phyloP scores from a whole-genome alignment of 1,140 invertebrate species.

The Drosophila prosaltans region DNA sequence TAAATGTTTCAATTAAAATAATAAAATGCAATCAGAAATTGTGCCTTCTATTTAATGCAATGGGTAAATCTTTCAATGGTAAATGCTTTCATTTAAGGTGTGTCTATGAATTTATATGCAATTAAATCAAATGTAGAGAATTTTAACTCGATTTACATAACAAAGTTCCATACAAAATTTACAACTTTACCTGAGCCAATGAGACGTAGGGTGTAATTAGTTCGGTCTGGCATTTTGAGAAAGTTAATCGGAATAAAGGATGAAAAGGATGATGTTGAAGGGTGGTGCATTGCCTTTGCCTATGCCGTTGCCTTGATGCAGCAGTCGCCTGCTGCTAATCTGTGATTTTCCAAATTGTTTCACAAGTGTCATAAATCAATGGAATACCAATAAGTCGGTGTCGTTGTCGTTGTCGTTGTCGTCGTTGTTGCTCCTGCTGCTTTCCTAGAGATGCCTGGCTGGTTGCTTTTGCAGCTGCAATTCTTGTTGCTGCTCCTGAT shows the following conservation, averaged over 20 bases:
- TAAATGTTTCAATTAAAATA: not conserved
- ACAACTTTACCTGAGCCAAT: constrained; percentile 39
- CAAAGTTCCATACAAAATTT: constrained; percentile 42
- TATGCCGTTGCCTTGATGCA: not conserved
- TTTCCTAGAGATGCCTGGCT: not conserved
- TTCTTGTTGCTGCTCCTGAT: constrained; percentile 19
- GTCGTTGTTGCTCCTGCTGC: not conserved
- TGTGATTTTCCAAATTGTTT: constrained; percentile 83
- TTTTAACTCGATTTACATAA: constrained; percentile 47
- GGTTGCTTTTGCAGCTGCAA: constrained; percentile 20
- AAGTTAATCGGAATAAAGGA: not conserved
- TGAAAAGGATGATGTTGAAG: not conserved
- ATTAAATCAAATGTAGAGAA: constrained; percentile 18
- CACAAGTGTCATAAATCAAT: constrained; percentile 83
- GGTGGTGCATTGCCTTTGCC: not conserved
- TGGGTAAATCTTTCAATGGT: not conserved
- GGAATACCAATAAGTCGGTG: constrained; percentile 82
- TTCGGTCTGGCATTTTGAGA: constrained; percentile 21
- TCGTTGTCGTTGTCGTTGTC: constrained; percentile 40
- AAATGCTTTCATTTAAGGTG: not conserved
- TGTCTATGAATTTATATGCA: constrained; percentile 6
- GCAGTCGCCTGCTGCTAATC: constrained; percentile 61
- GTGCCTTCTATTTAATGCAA: constrained; percentile 32
- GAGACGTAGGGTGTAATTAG: constrained; percentile 71
- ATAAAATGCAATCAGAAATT: constrained; percentile 26